Evolutionary conservation across 2,888 invertebrate genomes (phyloP).

Genomic region (Chrysodeixis includens): DNA sequence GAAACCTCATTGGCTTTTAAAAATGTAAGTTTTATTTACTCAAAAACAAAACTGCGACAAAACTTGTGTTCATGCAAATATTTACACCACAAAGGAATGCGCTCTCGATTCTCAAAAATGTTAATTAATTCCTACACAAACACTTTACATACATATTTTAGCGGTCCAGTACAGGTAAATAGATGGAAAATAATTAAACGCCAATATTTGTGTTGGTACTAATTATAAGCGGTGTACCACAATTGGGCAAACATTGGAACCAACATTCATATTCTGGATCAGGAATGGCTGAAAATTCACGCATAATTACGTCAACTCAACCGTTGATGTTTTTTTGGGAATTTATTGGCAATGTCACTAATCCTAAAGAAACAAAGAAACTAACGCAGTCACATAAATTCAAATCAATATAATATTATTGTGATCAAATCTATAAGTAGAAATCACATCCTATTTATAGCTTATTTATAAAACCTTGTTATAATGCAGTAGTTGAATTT

Average conservation of each 20-base stretch:
- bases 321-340: too few species aligned
- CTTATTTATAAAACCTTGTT: background rate
- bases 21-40: too few species aligned
- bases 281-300: too few species aligned
- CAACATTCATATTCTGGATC: background rate
- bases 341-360: too few species aligned
- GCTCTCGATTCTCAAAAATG: background rate
- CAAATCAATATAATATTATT: too few species aligned
- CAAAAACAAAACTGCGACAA: background rate
- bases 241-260: background rate
- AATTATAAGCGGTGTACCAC: background rate
- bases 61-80: background rate
- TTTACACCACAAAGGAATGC: background rate
- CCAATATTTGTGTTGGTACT: conserved; percentile 23
- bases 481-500: background rate
- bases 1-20: too few species aligned
- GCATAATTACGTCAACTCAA: too few species aligned
- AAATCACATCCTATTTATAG: background rate
- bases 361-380: too few species aligned
- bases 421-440: too few species aligned
- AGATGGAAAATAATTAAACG: conserved; percentile 27
- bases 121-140: background rate
- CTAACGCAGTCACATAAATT: too few species aligned
- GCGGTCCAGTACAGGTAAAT: background rate
- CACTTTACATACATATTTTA: background rate